Conservation (phyloP, 2,797 vertebrate species). For the Gambelia wislizenii region DNA sequence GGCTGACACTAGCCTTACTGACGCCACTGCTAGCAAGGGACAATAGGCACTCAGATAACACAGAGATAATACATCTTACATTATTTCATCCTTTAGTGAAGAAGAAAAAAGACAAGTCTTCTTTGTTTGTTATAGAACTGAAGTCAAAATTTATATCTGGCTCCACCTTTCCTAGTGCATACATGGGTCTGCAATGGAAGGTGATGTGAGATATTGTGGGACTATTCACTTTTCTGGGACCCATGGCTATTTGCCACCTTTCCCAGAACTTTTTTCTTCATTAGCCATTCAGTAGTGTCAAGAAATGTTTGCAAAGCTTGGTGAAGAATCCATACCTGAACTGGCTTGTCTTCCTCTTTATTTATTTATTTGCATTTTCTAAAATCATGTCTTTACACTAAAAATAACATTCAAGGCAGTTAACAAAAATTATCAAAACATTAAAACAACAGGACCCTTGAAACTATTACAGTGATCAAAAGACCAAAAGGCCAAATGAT, state of each 20-base stretch:
- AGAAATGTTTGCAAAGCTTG: not conserved
- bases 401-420: not conserved
- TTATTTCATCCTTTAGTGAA: conserved; percentile 49
- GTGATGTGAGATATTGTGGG: not conserved
- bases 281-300: not conserved
- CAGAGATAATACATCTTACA: conserved; percentile 18
- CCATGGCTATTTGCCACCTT: not conserved
- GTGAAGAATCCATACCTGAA: not conserved
- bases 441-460: not conserved
- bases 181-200: not conserved
- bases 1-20: too few relatives aligned
- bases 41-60: conserved; percentile 33
- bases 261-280: not conserved
- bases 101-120: not conserved
- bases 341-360: not conserved
- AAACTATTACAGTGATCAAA: not conserved
- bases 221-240: not conserved
- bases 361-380: too few relatives aligned
- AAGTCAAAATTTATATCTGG: too few relatives aligned
- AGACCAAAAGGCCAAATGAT: not conserved
- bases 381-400: not conserved
- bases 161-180: not conserved
- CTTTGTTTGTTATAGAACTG: not conserved
- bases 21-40: conserved; percentile 40
- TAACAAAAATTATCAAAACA: not conserved